Conservation (phyloP, 2,113 vertebrate species). For the Zeus faber region DNA sequence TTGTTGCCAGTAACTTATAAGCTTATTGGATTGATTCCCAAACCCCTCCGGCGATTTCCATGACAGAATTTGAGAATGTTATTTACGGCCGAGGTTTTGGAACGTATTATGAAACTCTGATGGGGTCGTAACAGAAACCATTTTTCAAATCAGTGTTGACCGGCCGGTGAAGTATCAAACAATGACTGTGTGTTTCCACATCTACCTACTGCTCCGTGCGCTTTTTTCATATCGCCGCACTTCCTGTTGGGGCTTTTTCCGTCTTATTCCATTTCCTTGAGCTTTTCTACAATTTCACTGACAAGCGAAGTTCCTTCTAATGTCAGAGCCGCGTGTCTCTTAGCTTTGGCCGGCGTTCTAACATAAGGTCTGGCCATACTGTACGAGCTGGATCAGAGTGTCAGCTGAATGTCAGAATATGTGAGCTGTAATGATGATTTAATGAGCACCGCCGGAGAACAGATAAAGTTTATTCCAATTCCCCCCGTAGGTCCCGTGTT, state of each 20-base stretch:
- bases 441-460: too few species aligned
- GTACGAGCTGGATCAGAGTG: too few species aligned
- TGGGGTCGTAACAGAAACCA: not conserved
- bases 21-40: not conserved
- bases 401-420: too few species aligned
- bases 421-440: too few species aligned
- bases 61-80: not conserved
- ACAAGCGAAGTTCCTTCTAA: not conserved
- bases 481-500: constrained; percentile 2
- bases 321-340: too few species aligned
- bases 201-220: too few species aligned
- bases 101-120: not conserved
- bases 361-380: too few species aligned
- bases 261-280: not conserved
- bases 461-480: not conserved
- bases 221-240: too few species aligned
- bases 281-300: too few species aligned
- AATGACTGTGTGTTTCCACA: not conserved
- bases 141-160: not conserved
- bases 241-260: too few species aligned
- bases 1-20: not conserved
- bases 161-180: not conserved
- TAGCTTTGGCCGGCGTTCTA: too few species aligned
- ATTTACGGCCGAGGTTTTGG: not conserved
- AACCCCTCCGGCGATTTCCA: not conserved